phyloP scores from a whole-genome alignment of 2,113 vertebrate species.

The Cygnus buccinator region DNA sequence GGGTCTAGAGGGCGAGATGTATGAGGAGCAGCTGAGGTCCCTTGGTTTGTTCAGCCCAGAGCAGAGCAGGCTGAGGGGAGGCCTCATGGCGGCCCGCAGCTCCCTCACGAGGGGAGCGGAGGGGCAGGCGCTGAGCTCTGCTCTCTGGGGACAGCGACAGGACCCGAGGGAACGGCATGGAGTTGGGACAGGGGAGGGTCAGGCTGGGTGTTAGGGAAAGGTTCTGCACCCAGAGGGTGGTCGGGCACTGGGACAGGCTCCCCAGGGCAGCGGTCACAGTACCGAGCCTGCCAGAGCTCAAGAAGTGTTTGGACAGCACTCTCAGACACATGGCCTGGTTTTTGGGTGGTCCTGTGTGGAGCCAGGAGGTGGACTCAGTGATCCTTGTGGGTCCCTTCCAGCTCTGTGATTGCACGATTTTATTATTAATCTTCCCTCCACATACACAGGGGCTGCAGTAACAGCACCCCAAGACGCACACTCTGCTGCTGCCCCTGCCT shows the following conservation, averaged over 20 bases:
- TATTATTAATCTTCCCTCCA: neutral
- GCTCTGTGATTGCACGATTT: neutral
- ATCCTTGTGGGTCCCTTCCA: neutral
- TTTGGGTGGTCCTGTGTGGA: neutral
- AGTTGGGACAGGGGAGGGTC: neutral
- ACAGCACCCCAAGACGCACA: neutral
- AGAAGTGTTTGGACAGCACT: neutral
- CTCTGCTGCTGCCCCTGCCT: fast-evolving
- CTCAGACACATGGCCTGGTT: neutral
- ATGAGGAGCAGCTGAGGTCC: neutral
- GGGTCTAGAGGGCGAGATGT: neutral
- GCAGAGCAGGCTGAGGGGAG: neutral
- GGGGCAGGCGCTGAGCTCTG: neutral
- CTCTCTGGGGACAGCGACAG: neutral
- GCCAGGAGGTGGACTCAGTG: neutral
- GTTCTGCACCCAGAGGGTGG: neutral
- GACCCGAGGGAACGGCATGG: neutral
- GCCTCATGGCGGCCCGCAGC: neutral
- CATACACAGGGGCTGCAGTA: fast-evolving
- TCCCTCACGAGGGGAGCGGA: neutral
- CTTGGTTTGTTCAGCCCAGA: neutral
- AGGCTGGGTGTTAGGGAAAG: neutral
- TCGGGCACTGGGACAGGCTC: neutral
- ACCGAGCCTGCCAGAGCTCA: neutral
- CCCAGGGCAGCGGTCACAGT: neutral